Evolutionary conservation across 2,113 vertebrate genomes (phyloP), one percentile per base, ranked within the genome.

Genomic region (Zosterops borbonicus): DNA sequence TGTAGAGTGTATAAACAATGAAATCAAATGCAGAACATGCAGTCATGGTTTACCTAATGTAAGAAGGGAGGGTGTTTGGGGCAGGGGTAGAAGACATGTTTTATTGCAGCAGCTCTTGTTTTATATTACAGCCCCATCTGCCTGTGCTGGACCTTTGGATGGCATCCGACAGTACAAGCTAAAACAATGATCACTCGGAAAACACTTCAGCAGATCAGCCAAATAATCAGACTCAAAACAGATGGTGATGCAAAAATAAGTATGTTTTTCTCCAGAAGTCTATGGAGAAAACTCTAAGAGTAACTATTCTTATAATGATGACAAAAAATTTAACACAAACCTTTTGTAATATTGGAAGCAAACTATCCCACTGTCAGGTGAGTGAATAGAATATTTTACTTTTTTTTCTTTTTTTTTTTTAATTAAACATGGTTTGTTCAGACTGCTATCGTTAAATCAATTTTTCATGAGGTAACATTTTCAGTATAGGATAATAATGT

Each of bases 61-160:
- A 77, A 81, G 19, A 27, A 37, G 9, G 14, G 56, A 81, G 44
- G 7, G 12, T 65, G 23, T 35, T 67, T 16, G 29, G 23, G 16
- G 8, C 42, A 73, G 12, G 6, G 22, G 6, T 17, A 69, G 64
- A 86, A 65, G 50, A 76, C 6, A 14, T 33, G 11, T 50, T 92
- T 93, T 64, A 75, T 44, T 64, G n/a, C 47, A 81, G 39, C 22
- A 75, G 44, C 24, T 90, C 83, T 76, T 92, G 79, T 83, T 90
- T 90, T 71, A 46, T 88, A 56, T 71, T 81, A 81, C 60, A 93
- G 18, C 12, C 44, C 64, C 88, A 94, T 95, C 92, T 92, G 92
- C 68, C 71, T 55, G 3, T 59, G 37, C 68, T 90, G 86, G 68
- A 92, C 85, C 39, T 86, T 90, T 95, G 71, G 82, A 91, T 83